Percentiles rank a stretch among this genome's conserved stretches.
phyloP scores from a whole-genome alignment of 1,140 invertebrate genomes.

The Heliothis subflexa region DNA sequence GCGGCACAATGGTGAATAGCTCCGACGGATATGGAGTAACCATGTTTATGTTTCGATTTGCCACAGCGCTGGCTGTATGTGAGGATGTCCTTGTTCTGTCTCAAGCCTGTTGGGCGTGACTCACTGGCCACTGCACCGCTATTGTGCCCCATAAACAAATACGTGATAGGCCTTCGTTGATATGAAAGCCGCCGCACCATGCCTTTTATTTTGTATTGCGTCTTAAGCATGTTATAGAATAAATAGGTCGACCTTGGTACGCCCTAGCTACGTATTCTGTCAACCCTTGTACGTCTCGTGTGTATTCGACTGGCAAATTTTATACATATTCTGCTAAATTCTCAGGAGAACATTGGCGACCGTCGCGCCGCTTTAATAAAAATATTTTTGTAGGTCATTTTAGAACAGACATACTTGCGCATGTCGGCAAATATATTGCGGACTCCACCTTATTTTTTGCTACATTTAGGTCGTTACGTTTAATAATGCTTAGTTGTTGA shows the following conservation, averaged over 20 bases:
- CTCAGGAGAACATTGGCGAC: slow-evolving; percentile 18
- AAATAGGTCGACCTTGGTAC: slow-evolving; percentile 38
- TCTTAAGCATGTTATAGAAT: background rate
- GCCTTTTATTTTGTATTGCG: slow-evolving; percentile 42
- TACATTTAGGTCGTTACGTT: slow-evolving; percentile 17
- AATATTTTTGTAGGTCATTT: slow-evolving; percentile 22
- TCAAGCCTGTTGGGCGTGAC: slow-evolving; percentile 65
- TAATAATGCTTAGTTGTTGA: slow-evolving; percentile 14
- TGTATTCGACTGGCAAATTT: background rate
- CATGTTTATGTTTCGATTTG: slow-evolving; percentile 83
- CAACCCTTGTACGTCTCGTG: slow-evolving; percentile 4
- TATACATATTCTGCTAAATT: slow-evolving; percentile 18
- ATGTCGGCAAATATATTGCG: background rate
- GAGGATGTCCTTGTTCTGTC: slow-evolving; percentile 81
- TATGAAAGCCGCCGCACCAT: slow-evolving; percentile 25
- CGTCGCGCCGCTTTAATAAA: slow-evolving; percentile 3
- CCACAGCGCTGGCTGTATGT: slow-evolving; percentile 64
- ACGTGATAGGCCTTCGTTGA: slow-evolving; percentile 59
- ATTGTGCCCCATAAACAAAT: slow-evolving; percentile 67
- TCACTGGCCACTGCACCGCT: slow-evolving; percentile 64
- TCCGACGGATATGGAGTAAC: slow-evolving; percentile 81
- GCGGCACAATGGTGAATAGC: slow-evolving; percentile 81
- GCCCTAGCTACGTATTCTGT: background rate
- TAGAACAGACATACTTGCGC: background rate
- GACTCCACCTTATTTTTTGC: slow-evolving; percentile 11